These are phyloP conservation scores for Xanthostigma xanthostigma DNA, from an alignment of 2,888 invertebrate species.

Conservation along the genomic window DNA sequence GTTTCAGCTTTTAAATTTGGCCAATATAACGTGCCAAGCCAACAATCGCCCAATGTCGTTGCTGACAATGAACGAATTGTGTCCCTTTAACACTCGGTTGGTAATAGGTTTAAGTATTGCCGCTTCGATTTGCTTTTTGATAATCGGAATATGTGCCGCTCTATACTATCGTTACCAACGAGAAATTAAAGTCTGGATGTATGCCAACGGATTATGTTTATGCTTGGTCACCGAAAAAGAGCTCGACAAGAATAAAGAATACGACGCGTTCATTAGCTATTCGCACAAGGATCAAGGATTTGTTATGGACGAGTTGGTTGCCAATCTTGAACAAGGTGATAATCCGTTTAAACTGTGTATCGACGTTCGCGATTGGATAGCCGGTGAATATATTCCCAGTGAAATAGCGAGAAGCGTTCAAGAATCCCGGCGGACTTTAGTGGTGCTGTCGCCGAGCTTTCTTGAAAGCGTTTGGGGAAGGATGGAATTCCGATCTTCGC, in stretches of 20 bases:
- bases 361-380: conserved; percentile 51
- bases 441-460: conserved; percentile 48
- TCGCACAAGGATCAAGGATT: conserved; percentile 62
- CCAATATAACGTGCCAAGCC: conserved; percentile 20
- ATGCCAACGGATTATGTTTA: conserved; percentile 39
- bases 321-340: conserved; percentile 45
- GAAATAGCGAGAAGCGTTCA: conserved; percentile 52
- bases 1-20: conserved; percentile 18
- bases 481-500: conserved; percentile 58
- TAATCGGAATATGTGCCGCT: conserved; percentile 24
- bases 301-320: conserved; percentile 45
- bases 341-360: conserved; percentile 45
- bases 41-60: conserved; percentile 18
- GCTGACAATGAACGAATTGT: conserved; percentile 28
- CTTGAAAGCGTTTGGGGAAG: conserved; percentile 54
- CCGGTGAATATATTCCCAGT: conserved; percentile 49
- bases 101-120: conserved; percentile 26
- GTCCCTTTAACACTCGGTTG: conserved; percentile 23
- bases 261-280: conserved; percentile 71
- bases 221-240: conserved; percentile 54
- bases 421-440: conserved; percentile 45
- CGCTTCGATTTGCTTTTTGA: conserved; percentile 30
- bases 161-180: conserved; percentile 37
- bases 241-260: conserved; percentile 47
- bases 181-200: conserved; percentile 54